Conservation (phyloP, 1,140 invertebrate species). For the Caenorhabditis briggsae region DNA sequence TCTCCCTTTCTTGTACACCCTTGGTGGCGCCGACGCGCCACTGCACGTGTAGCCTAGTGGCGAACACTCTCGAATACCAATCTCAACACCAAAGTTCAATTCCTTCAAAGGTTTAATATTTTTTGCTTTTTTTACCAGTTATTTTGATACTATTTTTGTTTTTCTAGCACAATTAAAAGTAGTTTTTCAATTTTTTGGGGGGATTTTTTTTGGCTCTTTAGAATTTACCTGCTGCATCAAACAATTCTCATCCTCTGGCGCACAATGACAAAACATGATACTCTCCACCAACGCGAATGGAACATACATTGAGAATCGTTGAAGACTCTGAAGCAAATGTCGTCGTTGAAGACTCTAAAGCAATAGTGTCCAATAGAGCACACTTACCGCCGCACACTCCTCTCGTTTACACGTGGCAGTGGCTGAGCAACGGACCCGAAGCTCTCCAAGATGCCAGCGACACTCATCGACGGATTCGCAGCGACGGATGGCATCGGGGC, state of each 20-base stretch:
- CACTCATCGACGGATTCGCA: constrained; percentile 72
- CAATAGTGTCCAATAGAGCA: neutral
- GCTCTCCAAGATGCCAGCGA: constrained; percentile 74
- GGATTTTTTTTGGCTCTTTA: neutral
- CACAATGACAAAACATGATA: constrained; percentile 75
- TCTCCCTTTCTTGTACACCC: no score
- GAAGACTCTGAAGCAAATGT: no score
- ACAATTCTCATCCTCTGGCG: constrained; percentile 68
- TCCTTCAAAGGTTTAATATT: no score
- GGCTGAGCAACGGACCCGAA: constrained; percentile 70
- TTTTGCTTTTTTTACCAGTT: no score
- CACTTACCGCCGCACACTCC: constrained; percentile 70
- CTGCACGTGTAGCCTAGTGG: no score
- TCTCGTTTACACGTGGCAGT: constrained; percentile 60
- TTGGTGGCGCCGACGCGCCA: no score
- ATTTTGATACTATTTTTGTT: no score
- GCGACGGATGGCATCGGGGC: constrained; percentile 54
- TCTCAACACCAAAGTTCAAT: no score
- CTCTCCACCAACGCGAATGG: constrained; percentile 66
- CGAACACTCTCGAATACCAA: no score
- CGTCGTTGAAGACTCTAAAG: constrained; percentile 28
- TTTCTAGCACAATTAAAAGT: no score
- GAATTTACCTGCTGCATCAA: constrained; percentile 67
- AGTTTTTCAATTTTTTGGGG: neutral
- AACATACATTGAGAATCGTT: constrained; percentile 73